Conservation (phyloP, 1,140 invertebrate genomes). For the Pomacea maculata region DNA sequence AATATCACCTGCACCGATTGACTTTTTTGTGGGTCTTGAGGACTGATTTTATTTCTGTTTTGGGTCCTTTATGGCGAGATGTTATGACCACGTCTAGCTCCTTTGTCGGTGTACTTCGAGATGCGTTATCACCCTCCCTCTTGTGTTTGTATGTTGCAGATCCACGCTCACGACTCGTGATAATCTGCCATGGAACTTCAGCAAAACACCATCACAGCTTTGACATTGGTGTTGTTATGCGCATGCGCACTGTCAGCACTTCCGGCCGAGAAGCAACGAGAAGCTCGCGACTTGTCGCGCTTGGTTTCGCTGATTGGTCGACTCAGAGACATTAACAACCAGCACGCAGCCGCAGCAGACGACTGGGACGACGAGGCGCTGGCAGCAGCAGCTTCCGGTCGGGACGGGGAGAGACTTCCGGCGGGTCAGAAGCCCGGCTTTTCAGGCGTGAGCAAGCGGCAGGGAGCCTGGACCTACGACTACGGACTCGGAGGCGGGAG, state of each 20-base stretch:
- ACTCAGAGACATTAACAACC: conserved; percentile 12
- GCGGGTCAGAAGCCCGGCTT: conserved; percentile 13
- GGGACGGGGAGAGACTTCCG: neutral
- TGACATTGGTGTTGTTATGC: conserved; percentile 4
- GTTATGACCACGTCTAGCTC: too few relatives aligned
- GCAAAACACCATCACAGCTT: conserved; percentile 1
- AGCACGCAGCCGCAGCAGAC: neutral
- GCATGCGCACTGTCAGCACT: conserved; percentile 11
- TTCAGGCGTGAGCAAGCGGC: conserved; percentile 43
- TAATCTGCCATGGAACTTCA: conserved; percentile 20
- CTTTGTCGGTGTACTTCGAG: too few relatives aligned
- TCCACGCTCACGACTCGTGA: neutral
- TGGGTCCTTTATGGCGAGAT: too few relatives aligned
- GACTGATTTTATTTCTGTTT: too few relatives aligned
- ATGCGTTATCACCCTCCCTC: neutral
- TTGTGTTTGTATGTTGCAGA: conserved; percentile 1
- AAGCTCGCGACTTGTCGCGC: conserved; percentile 14
- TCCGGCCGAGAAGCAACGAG: conserved; percentile 6
- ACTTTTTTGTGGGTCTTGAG: too few relatives aligned
- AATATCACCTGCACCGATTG: too few relatives aligned
- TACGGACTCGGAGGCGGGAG: conserved; percentile 59
- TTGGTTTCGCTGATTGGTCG: conserved; percentile 23
- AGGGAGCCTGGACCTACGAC: conserved; percentile 57
- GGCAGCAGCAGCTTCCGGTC: neutral
- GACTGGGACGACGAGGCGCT: neutral